Conservation (phyloP, 2,888 invertebrate species). For the Labia minor region DNA sequence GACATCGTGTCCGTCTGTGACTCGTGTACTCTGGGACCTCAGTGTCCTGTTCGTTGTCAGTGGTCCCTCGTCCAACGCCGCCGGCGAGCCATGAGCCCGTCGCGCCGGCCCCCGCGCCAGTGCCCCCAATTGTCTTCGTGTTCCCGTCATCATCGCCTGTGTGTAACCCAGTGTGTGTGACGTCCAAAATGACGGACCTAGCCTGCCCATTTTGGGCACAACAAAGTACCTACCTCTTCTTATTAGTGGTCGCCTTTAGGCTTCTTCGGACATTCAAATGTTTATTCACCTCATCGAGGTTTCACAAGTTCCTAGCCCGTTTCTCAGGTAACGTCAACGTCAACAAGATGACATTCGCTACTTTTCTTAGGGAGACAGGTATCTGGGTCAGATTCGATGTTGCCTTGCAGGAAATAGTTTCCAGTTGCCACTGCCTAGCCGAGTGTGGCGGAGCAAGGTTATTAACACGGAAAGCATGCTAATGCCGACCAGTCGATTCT, state of each 20-base stretch:
- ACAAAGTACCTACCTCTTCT: not conserved
- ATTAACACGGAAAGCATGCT: not conserved
- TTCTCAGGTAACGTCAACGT: not conserved
- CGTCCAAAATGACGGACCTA: not conserved
- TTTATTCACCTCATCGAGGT: constrained; percentile 1
- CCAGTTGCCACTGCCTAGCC: not conserved
- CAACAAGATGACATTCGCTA: not conserved
- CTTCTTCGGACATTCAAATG: not conserved
- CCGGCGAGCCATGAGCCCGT: constrained; percentile 1
- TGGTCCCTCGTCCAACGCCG: not conserved
- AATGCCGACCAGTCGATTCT: too few relatives aligned
- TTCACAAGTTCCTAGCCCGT: constrained; percentile 3
- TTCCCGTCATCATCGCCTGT: not conserved
- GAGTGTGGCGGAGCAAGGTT: constrained; percentile 1
- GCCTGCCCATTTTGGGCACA: not conserved
- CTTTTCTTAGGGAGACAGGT: not conserved
- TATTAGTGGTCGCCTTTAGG: constrained; percentile 6
- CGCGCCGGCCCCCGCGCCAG: constrained; percentile 2
- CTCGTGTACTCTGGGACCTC: not conserved
- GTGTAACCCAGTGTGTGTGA: not conserved
- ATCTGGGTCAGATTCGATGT: constrained; percentile 5
- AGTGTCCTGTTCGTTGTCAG: not conserved
- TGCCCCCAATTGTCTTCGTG: not conserved
- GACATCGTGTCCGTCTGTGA: not conserved
- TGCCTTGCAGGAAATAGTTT: not conserved